A percentile compares a stretch with the other conserved stretches of the same genome.
These are phyloP conservation scores for Drosophila parabipectinata DNA, from an alignment of 1,140 invertebrate genomes.

Conservation along the genomic window DNA sequence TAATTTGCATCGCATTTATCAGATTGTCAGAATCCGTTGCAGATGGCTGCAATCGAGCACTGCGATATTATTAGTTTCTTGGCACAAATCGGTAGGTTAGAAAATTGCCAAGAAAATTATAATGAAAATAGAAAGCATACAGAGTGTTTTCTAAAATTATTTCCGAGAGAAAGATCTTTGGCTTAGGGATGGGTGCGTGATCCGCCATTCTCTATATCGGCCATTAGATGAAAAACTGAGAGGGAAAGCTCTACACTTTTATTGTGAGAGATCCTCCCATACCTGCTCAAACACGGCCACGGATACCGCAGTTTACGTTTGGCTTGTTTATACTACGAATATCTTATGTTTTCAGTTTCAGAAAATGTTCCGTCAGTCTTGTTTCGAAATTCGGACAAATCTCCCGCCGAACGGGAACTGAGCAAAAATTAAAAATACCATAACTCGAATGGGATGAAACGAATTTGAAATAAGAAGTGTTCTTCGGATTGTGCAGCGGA, in stretches of 20 bases:
- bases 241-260: conserved; percentile 13
- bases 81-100: conserved; percentile 12
- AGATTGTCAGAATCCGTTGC: conserved; percentile 54
- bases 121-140: conserved; percentile 41
- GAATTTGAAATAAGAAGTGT: conserved; percentile 10
- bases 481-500: conserved; percentile 24
- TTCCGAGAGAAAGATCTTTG: conserved; percentile 28
- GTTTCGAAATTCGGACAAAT: conserved; percentile 60
- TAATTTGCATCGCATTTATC: conserved; percentile 53
- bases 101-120: conserved; percentile 1
- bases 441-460: conserved; percentile 8
- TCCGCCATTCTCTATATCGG: background rate
- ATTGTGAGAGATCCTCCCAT: background rate
- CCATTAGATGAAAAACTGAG: background rate
- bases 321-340: conserved; percentile 32
- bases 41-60: conserved; percentile 59
- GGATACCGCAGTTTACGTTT: conserved; percentile 17
- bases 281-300: conserved; percentile 19
- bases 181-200: conserved; percentile 36
- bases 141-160: conserved; percentile 55
- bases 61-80: conserved; percentile 45
- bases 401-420: conserved; percentile 31
- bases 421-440: conserved; percentile 44
- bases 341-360: conserved; percentile 31
- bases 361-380: conserved; percentile 49